Evolutionary conservation across 2,888 invertebrate genomes (phyloP), one percentile per base, ranked within the genome.

Genomic region (Drosophila eohydei): DNA sequence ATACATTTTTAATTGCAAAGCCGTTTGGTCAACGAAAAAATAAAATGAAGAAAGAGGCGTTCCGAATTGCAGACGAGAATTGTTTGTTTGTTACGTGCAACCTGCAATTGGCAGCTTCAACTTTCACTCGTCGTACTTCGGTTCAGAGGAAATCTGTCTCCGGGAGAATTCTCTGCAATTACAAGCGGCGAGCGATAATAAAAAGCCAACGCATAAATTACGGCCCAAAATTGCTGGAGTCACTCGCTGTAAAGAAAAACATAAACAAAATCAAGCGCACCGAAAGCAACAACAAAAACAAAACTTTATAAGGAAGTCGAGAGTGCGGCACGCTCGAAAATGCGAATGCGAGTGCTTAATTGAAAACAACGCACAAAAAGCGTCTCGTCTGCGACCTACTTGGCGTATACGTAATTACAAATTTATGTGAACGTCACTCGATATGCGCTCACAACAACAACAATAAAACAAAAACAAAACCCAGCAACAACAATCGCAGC

Each of bases 391-490:
- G 41, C 86, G 84, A 74, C 87, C 89, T 89, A 86, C 83, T 77
- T 83, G 86, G 74, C 89, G 88, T 86, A 85, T 89, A 82, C 89
- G 85, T 89, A 86, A 89, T 86, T 86, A 86, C 81, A 74, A 80
- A 88, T 85, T 82, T 88, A 85, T 85, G 88, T 74, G 89, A 84
- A 81, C 71, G 71, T 74, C 63, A 71, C 71, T 66, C 55, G 76
- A 82, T 82, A 72, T 69, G 63, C 36, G 36, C 36, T 26, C 14
- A 34, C 36, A 36, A 9, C 51, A 36, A 21, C 26, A 44, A 38
- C 32, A 62, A 43, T 40, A 64, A 28, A 12, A 72, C 60, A 67
- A 34, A 7, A 51, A 21, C 26, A 28, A 14, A 67, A 70, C 34
- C 34, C 67, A 62, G 32, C 9, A 78, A 67, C 65, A 71, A 78